Evolutionary conservation across 2,888 invertebrate species (phyloP), one percentile per base, ranked within the genome.

Genomic region (Nymphalis polychloros): DNA sequence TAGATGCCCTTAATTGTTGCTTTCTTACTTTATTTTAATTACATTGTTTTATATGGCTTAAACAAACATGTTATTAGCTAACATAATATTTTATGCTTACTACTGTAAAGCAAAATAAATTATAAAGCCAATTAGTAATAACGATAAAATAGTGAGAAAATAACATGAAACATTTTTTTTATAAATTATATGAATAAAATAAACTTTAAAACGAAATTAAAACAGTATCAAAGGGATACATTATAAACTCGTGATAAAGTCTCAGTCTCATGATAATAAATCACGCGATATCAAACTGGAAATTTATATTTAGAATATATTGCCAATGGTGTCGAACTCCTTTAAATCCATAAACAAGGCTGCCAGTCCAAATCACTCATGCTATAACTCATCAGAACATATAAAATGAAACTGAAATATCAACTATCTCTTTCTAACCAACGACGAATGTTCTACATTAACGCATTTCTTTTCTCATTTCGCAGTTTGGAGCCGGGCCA

Each of bases 401-500:
- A 88, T 82, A 85, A 86, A 87, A 84, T 83, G 83, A 84, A 82
- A 81, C 85, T 81, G 84, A 87, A 87, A 87, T 82, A 78, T 78
- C 84, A 72, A 78, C 85, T 84, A 83, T 92, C 92, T 89, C 92
- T 88, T 79, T 92, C 92, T 87, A 82, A 83, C 89, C 81, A 87
- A 87, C 82, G 83, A 81, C 76, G 80, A 55, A 79, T 79, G 88
- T 81, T 86, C 83, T 86, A 88, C 87, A 88, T 90, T 89, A 87
- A 87, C 86, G 79, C 83, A 82, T 90, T 91, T 91, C 90, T 92
- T 92, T 92, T 92, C 92, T 90, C 92, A 90, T 92, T 92, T 93
- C 89, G 87, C 93, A 92, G 93, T 86, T 93, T 93, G 93, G 93
- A 93, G 88, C 87, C 90, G 90, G 88, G 93, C 93, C 93, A 93